A percentile compares a stretch with the other conserved stretches of the same genome.
Conservation (phyloP, 2,888 invertebrate genomes). For the Hyposoter didymator region DNA sequence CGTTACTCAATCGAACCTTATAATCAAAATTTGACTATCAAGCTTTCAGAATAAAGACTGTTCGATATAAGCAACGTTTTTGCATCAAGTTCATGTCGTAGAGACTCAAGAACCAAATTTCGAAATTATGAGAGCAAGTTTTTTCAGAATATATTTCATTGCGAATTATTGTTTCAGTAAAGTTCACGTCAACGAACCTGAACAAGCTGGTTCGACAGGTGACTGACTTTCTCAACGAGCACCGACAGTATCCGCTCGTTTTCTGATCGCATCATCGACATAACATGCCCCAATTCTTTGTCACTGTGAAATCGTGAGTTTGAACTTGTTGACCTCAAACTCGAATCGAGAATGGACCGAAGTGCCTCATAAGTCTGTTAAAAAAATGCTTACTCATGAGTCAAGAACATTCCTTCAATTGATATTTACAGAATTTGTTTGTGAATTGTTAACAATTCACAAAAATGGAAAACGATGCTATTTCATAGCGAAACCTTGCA, state of each 20-base stretch:
- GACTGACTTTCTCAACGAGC: constrained; percentile 71
- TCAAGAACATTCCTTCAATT: not conserved
- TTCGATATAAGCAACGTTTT: not conserved
- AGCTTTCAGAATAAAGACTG: not conserved
- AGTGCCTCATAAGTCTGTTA: constrained; percentile 69
- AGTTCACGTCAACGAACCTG: constrained; percentile 68
- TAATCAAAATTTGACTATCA: constrained; percentile 23
- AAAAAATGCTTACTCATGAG: constrained; percentile 45
- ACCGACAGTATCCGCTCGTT: constrained; percentile 69
- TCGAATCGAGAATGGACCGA: constrained; percentile 28
- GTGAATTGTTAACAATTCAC: not conserved
- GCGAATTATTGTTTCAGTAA: not conserved
- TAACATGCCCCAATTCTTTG: constrained; percentile 63
- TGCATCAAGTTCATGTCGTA: not conserved
- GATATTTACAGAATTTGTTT: no score
- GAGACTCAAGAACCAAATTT: no score
- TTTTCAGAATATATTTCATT: not conserved
- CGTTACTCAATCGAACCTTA: constrained; percentile 73
- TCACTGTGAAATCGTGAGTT: not conserved
- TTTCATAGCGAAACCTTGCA: no score
- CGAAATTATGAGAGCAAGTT: not conserved
- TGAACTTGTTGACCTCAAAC: constrained; percentile 37
- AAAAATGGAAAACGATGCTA: not conserved
- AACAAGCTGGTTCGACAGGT: constrained; percentile 72
- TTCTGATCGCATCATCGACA: constrained; percentile 70